phyloP scores from a whole-genome alignment of 2,113 vertebrate species.

The Macroglossus sobrinus region DNA sequence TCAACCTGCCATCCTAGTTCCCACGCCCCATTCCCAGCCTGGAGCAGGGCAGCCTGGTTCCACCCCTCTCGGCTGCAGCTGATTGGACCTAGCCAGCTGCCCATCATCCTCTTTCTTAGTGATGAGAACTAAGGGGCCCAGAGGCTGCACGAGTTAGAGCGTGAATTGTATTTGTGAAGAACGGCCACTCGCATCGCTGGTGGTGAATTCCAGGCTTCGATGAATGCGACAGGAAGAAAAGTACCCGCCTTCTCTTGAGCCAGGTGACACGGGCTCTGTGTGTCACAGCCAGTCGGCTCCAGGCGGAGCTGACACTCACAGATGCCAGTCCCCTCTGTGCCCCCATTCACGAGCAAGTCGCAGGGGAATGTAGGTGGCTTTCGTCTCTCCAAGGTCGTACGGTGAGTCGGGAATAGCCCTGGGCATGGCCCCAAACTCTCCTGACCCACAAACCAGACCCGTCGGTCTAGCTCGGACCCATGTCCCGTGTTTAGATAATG shows the following conservation, averaged over 20 bases:
- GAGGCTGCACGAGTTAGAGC: not conserved
- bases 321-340: not conserved
- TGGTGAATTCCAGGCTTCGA: not conserved
- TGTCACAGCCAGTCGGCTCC: not conserved
- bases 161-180: not conserved
- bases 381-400: not conserved
- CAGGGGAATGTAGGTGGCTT: rapidly evolving
- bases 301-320: not conserved
- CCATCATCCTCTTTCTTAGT: not conserved
- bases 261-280: not conserved
- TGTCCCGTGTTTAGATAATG: not conserved
- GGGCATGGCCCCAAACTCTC: not conserved
- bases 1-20: too few species aligned
- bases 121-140: not conserved
- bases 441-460: not conserved
- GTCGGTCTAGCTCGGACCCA: not conserved
- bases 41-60: not conserved
- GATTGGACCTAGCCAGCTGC: not conserved
- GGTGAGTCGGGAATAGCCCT: not conserved
- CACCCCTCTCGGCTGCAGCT: too few species aligned
- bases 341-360: not conserved
- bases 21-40: not conserved
- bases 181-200: too few species aligned
- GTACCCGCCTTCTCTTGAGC: not conserved
- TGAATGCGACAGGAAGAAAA: not conserved